phyloP scores from a whole-genome alignment of 2,113 vertebrate genomes.

The Chaetops frenatus region DNA sequence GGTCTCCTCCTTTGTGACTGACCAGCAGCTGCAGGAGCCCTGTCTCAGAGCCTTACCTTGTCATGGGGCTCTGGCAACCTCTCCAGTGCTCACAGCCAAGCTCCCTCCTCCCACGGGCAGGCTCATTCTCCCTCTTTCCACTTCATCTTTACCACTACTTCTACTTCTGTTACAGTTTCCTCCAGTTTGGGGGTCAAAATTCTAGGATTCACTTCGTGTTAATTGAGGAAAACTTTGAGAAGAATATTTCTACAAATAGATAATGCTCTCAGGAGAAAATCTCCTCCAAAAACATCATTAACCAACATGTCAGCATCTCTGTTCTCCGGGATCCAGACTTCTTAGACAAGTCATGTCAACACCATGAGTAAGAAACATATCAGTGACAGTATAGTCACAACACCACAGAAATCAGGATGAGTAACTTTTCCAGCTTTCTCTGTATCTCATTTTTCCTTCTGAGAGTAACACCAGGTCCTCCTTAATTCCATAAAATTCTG shows the following conservation, averaged over 20 bases:
- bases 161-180: background rate
- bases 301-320: background rate
- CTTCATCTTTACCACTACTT: background rate
- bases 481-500: background rate
- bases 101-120: background rate
- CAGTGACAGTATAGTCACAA: background rate
- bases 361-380: background rate
- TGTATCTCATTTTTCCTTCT: background rate
- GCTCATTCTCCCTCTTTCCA: background rate
- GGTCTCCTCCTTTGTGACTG: background rate
- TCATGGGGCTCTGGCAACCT: background rate
- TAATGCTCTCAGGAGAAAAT: background rate
- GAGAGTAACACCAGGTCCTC: background rate
- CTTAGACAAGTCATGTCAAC: background rate
- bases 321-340: background rate
- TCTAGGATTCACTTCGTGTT: accelerated
- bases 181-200: background rate
- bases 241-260: background rate
- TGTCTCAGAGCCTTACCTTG: background rate
- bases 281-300: background rate
- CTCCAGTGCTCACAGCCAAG: background rate
- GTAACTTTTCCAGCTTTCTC: background rate
- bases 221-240: background rate
- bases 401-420: background rate
- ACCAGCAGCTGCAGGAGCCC: background rate